phyloP scores from a whole-genome alignment of 2,113 vertebrate genomes.

The Prionailurus bengalensis region DNA sequence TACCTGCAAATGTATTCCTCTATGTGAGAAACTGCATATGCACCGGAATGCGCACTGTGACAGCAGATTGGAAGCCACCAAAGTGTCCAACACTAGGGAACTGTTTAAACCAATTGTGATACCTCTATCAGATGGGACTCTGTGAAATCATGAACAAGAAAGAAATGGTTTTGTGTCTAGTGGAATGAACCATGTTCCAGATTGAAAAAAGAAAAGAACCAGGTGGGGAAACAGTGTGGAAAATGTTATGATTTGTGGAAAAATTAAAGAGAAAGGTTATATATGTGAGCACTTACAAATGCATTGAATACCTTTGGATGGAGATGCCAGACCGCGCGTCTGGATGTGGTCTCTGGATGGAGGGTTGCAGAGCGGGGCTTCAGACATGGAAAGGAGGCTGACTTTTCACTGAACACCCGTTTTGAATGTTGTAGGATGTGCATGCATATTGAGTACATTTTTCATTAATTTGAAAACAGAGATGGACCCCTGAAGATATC shows the following conservation, averaged over 20 bases:
- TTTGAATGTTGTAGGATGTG: neutral
- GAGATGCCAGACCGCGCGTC: neutral
- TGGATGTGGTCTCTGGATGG: neutral
- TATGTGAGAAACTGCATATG: neutral
- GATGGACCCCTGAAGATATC: neutral
- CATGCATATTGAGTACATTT: neutral
- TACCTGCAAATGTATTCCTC: neutral
- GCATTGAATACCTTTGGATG: neutral
- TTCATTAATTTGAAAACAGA: conserved; percentile 6
- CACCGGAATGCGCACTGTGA: neutral
- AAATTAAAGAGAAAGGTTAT: neutral
- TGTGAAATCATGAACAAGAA: neutral
- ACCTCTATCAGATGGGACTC: neutral
- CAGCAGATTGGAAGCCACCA: neutral
- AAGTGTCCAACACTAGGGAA: neutral
- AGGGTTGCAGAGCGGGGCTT: neutral
- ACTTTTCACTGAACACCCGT: neutral
- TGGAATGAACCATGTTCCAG: neutral
- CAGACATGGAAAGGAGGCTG: neutral
- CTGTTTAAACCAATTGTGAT: neutral
- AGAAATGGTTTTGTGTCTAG: neutral
- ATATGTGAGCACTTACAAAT: neutral
- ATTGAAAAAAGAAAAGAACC: neutral
- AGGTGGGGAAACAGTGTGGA: neutral
- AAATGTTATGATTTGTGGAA: neutral